phyloP scores from a whole-genome alignment of 2,113 vertebrate species.

The Syrrhaptes paradoxus region DNA sequence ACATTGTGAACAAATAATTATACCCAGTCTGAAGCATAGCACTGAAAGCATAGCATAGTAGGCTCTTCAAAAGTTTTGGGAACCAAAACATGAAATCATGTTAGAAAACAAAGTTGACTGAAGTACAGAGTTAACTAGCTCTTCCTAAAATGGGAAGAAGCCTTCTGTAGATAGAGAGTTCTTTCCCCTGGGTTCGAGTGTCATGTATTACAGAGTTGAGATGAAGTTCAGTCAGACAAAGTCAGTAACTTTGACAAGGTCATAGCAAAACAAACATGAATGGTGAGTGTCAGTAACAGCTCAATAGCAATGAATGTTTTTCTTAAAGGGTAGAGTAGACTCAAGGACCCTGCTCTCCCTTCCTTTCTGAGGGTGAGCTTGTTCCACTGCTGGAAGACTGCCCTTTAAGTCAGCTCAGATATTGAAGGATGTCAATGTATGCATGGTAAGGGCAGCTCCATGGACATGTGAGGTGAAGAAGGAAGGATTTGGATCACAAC shows the following conservation, averaged over 20 bases:
- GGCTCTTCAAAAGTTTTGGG: constrained; percentile 10
- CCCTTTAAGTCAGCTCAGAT: background rate
- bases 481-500: background rate
- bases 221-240: constrained; percentile 53
- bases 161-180: background rate
- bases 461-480: background rate
- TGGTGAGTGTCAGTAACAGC: constrained; percentile 22
- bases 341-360: background rate
- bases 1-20: background rate
- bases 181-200: background rate
- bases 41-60: background rate
- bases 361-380: background rate
- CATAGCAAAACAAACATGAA: constrained; percentile 33
- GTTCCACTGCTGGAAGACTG: background rate
- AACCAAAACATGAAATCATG: background rate
- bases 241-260: constrained; percentile 31
- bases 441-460: background rate
- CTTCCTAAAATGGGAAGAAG: constrained; percentile 52
- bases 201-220: constrained; percentile 20
- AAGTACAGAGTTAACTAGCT: background rate
- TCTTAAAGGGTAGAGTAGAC: background rate
- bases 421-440: background rate
- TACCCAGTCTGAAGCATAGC: background rate
- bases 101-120: constrained; percentile 31
- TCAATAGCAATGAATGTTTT: constrained; percentile 29